Evolutionary conservation across 2,888 invertebrate species (phyloP).

Genomic region (Xylophagus ater): DNA sequence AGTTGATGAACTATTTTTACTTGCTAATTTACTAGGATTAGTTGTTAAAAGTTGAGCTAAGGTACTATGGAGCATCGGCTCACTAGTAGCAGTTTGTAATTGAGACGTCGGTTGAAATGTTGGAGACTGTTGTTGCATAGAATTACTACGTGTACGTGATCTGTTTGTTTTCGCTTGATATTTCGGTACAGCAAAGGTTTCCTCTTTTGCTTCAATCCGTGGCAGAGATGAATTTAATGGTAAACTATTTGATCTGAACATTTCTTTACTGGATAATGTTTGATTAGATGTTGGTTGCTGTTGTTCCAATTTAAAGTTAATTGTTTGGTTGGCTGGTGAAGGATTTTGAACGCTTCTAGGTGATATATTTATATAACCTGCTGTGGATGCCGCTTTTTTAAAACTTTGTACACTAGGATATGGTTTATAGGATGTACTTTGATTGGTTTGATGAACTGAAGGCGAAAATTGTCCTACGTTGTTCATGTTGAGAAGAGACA

Average conservation of each 20-base stretch:
- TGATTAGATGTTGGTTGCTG: constrained; percentile 15
- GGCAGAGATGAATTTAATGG: constrained; percentile 48
- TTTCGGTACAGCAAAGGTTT: constrained; percentile 35
- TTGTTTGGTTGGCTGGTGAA: constrained; percentile 12
- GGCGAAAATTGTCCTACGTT: constrained; percentile 9
- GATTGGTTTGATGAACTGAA: constrained; percentile 12
- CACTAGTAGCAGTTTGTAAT: constrained; percentile 62
- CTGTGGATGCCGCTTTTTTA: constrained; percentile 34
- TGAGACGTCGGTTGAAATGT: constrained; percentile 43
- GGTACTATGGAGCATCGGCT: constrained; percentile 65
- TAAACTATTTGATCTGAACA: constrained; percentile 51
- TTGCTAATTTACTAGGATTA: constrained; percentile 18
- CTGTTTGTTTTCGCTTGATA: constrained; percentile 29
- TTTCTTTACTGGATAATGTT: constrained; percentile 36
- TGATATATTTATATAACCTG: constrained; percentile 30
- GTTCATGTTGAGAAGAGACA: constrained; percentile 24
- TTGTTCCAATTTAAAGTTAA: constrained; percentile 5
- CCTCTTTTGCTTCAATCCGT: constrained; percentile 27
- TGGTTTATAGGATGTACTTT: constrained; percentile 27
- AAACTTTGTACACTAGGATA: constrained; percentile 28
- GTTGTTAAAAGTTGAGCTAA: constrained; percentile 70
- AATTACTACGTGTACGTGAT: constrained; percentile 35
- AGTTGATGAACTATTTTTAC: constrained; percentile 25
- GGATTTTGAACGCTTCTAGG: neutral
- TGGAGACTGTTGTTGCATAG: constrained; percentile 30